phyloP scores from a whole-genome alignment of 2,113 vertebrate genomes.

The Toxostoma redivivum region DNA sequence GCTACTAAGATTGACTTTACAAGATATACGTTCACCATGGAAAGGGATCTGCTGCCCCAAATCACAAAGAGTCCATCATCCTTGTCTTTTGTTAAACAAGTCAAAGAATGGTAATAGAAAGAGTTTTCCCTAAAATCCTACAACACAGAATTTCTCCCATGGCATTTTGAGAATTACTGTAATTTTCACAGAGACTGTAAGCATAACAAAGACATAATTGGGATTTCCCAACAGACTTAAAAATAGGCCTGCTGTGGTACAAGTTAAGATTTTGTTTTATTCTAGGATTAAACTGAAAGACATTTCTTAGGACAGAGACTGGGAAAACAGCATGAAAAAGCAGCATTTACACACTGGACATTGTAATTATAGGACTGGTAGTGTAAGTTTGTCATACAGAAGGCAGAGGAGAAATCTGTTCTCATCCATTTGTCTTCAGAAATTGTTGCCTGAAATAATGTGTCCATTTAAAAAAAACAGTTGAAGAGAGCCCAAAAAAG shows the following conservation, averaged over 20 bases:
- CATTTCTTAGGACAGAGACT: background rate
- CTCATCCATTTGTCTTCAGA: background rate
- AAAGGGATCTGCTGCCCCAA: background rate
- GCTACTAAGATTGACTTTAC: background rate
- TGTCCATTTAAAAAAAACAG: background rate
- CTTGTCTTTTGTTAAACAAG: background rate
- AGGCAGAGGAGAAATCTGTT: background rate
- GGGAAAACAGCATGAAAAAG: background rate
- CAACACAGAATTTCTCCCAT: background rate
- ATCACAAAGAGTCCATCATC: background rate
- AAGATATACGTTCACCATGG: background rate
- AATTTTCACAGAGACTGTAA: background rate
- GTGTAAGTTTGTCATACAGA: background rate
- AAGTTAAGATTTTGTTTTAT: background rate
- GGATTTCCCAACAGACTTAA: background rate
- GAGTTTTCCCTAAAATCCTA: background rate
- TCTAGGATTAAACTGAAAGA: background rate
- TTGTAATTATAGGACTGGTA: background rate
- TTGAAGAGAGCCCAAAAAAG: background rate
- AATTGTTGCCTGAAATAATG: background rate
- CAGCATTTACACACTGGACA: background rate
- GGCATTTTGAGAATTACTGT: background rate
- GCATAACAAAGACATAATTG: background rate
- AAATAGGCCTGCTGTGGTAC: background rate
- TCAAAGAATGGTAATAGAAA: background rate